Conservation (phyloP, 2,113 vertebrate genomes). For the Lamprotornis superbus region DNA sequence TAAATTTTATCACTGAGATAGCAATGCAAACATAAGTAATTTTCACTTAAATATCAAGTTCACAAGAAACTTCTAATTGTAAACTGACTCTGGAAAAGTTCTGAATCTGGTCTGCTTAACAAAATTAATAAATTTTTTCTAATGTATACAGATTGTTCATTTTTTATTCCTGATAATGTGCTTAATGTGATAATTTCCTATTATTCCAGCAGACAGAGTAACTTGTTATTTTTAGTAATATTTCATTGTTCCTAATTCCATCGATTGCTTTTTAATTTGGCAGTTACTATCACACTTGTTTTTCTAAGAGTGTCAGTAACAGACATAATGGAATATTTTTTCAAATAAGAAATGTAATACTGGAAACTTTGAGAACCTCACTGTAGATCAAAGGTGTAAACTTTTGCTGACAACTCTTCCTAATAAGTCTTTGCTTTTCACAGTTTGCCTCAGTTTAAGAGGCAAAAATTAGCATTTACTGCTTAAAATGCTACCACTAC, state of each 20-base stretch:
- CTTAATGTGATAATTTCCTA: background rate
- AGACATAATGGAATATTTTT: background rate
- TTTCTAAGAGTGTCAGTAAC: background rate
- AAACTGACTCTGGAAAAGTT: background rate
- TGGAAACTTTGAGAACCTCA: background rate
- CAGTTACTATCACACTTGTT: background rate
- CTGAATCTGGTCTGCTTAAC: background rate
- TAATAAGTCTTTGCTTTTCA: constrained; percentile 23
- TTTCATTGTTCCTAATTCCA: background rate
- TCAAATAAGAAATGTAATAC: background rate
- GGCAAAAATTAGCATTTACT: background rate
- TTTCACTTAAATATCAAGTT: background rate
- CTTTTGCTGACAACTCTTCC: background rate
- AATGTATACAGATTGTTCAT: background rate
- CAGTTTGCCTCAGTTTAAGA: constrained; percentile 11
- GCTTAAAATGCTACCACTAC: background rate
- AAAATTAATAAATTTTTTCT: background rate
- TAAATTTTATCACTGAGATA: background rate
- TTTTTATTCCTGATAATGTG: background rate
- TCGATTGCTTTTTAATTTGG: background rate
- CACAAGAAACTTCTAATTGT: background rate
- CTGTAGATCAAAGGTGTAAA: background rate
- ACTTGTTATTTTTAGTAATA: background rate
- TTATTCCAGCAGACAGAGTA: background rate
- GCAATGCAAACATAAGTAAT: background rate